Evolutionary conservation across 1,140 invertebrate species (phyloP).

Genomic region (Belonocnema kinseyi): DNA sequence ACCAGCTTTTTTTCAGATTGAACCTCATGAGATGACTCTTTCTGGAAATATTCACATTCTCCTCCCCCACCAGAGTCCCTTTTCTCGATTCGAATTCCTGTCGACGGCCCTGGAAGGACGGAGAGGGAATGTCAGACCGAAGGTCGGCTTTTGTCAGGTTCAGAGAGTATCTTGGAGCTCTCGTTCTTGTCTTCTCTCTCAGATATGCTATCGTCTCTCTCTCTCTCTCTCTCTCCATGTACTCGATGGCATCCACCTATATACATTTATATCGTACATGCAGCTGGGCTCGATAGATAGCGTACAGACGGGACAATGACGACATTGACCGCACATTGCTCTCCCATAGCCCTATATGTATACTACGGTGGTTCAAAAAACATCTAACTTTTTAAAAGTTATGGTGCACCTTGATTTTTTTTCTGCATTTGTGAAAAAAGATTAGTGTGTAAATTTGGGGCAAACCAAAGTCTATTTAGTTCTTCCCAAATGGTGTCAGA

Average conservation of each 20-base stretch:
- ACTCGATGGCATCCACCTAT: conserved; percentile 51
- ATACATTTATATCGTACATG: conserved; percentile 62
- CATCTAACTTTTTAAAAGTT: no score
- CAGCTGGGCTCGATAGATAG: conserved; percentile 58
- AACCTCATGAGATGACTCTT: neutral
- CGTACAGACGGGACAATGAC: conserved; percentile 63
- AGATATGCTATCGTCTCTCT: neutral
- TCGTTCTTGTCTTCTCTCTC: conserved; percentile 2
- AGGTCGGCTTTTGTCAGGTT: conserved; percentile 75
- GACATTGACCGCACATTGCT: conserved; percentile 54
- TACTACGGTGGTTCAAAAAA: neutral
- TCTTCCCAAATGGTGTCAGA: no score
- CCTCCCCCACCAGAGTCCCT: neutral
- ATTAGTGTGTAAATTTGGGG: no score
- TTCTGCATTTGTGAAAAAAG: no score
- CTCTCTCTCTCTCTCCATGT: conserved; percentile 2
- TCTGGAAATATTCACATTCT: neutral
- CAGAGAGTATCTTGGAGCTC: conserved; percentile 62
- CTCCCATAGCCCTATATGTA: conserved; percentile 14
- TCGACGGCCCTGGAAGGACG: conserved; percentile 45
- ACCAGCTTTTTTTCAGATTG: no score
- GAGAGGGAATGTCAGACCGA: conserved; percentile 72
- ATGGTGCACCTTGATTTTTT: no score
- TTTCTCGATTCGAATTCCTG: conserved; percentile 11
- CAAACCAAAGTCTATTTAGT: no score